These are phyloP conservation scores for Aspidoscelis tigris DNA, from an alignment of 2,113 vertebrate species.

Conservation along the genomic window DNA sequence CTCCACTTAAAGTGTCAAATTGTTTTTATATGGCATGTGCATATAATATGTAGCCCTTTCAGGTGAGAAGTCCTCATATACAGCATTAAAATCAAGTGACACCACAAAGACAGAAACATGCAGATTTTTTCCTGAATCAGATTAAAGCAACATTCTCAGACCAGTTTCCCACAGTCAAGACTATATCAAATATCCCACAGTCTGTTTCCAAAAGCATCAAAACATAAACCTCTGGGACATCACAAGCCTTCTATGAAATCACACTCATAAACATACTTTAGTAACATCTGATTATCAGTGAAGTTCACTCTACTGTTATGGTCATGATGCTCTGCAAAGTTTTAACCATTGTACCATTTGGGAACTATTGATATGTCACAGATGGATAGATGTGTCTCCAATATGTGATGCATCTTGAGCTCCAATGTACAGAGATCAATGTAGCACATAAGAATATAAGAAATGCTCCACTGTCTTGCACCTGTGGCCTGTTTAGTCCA, in stretches of 20 bases:
- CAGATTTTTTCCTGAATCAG: not conserved
- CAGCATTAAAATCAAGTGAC: conserved; percentile 24
- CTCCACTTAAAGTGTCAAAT: no score
- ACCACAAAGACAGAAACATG: not conserved
- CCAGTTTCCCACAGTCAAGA: no score
- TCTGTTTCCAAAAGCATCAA: not conserved
- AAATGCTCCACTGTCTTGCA: no score
- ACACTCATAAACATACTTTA: not conserved
- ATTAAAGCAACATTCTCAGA: not conserved
- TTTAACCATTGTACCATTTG: not conserved
- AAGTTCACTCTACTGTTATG: not conserved
- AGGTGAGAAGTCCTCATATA: not conserved
- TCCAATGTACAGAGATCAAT: not conserved
- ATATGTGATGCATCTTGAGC: not conserved
- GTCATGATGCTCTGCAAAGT: not conserved
- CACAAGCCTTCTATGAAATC: not conserved
- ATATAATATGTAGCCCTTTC: no score
- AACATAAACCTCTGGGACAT: not conserved
- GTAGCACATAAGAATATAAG: no score
- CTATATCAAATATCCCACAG: not conserved
- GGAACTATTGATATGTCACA: not conserved
- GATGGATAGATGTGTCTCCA: not conserved
- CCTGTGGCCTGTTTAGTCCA: no score
- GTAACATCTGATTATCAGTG: not conserved
- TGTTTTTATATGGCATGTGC: no score